Evolutionary conservation across 2,797 vertebrate genomes (phyloP), one percentile per base, ranked within the genome.

Genomic region (Bucorvus abyssinicus): DNA sequence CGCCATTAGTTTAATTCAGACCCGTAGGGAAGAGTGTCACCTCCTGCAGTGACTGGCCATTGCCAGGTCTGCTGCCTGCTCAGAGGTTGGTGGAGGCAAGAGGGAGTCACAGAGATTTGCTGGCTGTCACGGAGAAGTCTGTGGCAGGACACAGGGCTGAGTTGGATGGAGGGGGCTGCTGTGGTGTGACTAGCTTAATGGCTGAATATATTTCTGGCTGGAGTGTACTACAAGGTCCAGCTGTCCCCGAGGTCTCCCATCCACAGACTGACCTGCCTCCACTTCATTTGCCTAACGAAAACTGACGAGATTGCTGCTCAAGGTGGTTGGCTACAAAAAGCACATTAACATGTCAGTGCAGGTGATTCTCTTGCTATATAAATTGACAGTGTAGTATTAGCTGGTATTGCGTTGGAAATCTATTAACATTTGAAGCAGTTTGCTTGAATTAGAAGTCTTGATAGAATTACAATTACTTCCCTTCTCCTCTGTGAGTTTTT

Each of bases 371-470:
- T 63, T 36, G 50, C 84, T 91, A 69, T 89, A 92, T 90, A 95
- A 97, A 93, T 86, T 93, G 96, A 89, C 96, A 95, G 88, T 57
- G 74, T 77, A 89, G 86, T 88, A 90, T 96, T 96, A 97, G 84
- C 63, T 94, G 63, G 45, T 89, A 64, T 76, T 94, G 90, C 2
- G 1, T 74, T 97, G 87, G 83, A 96, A 96, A 97, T 95, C 94
- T 95, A 94, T 97, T 97, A 97, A 94, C 96, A 78, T 95, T 93
- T 95, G 95, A 92, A 96, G 88, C 52, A 83, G 61, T 94, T 76
- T 96, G 42, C 76, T 94, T 93, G 93, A 94, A 90, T 95, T 94
- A 96, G 80, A 89, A 93, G 45, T 67, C 93, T 93, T 90, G 88
- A 87, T 95, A 95, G 94, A 96, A 96, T 85, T 95, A 91, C 82